Base-by-base conservation (phyloP, 1,140 invertebrate species). In the Contarinia nasturtii region DNA sequence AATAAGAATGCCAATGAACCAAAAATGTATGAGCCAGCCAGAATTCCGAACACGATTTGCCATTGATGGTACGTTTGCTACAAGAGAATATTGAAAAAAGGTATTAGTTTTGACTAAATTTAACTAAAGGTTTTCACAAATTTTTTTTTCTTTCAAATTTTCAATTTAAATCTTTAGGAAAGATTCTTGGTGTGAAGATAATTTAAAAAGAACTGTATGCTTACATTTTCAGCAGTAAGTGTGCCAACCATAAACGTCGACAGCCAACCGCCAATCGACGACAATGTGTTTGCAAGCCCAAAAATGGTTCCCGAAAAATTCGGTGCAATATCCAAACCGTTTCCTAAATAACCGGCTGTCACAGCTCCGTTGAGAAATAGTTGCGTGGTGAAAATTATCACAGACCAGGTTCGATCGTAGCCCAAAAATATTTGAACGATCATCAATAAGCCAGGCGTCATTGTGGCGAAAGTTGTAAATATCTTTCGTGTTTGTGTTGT, bases 241-340 rank as follows among this genome's bases (percentile, higher is more conserved):
- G 72, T 67, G 18, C 85, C 86, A n/a, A 90, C 86, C 67, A 92
- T 79, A 54, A 73, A 74, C 0, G 86, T 82, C 33, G 86, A 89
- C 0, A 92, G 55, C 59, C 82, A 91, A 18, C 89, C 89, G 17
- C 88, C 86, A 41, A 90, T 67, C 0, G 87, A 91, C 1, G 86
- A 89, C 45, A 92, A 61, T 0, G 86, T 91, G 58, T 93, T 93
- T 7, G 86, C 84, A 57, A 93, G 73, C 10, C 88, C 89, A 65
- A 92, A 91, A 47, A 93, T 82, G 2, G 83, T 87, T 47, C 87
- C 87, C 45, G 86, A 85, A 63, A 85, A 91, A 54, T 86, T 84
- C 5, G 86, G 86, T 2, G 87, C 87, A 55, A 93, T 89, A 56
- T 92, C 87, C 37, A 90, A 66, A 19, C 83, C 84, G 58, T 91